These are phyloP conservation scores for Phaethornis superciliosus DNA, from an alignment of 2,113 vertebrate genomes.

Conservation along the genomic window DNA sequence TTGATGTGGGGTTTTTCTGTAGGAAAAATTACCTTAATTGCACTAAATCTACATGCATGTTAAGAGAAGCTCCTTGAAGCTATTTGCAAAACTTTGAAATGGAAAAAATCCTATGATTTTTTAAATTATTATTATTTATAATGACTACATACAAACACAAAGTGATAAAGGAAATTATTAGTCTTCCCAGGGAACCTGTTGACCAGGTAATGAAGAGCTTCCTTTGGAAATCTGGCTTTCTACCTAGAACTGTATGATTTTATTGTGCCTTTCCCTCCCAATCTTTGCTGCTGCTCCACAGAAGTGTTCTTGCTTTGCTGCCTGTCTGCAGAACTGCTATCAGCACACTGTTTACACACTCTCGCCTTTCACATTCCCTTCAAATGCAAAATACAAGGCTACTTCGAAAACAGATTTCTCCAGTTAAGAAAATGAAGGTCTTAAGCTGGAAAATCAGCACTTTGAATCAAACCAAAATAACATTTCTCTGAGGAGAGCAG, in stretches of 20 bases:
- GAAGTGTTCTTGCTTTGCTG: background rate
- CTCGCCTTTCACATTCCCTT: background rate
- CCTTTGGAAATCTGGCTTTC: background rate
- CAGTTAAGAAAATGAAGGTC: constrained; percentile 17
- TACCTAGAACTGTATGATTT: background rate
- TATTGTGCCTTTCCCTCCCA: background rate
- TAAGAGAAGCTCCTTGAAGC: constrained; percentile 36
- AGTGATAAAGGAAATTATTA: constrained; percentile 13
- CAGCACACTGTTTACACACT: constrained; percentile 5
- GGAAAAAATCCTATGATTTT: background rate
- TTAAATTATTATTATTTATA: background rate
- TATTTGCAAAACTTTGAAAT: constrained; percentile 49
- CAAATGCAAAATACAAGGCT: constrained; percentile 4
- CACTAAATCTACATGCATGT: constrained; percentile 33
- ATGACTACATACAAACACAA: background rate
- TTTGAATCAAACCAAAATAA: constrained; percentile 65
- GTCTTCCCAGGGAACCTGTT: constrained; percentile 66
- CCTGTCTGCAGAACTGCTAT: constrained; percentile 25
- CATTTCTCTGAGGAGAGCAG: constrained; percentile 25
- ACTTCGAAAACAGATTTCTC: constrained; percentile 38
- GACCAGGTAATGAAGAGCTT: constrained; percentile 19
- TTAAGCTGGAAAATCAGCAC: constrained; percentile 41
- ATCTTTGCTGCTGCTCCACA: background rate
- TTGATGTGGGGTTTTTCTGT: background rate
- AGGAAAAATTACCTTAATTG: constrained; percentile 7